Evolutionary conservation across 2,113 vertebrate species (phyloP).

Genomic region (Zosterops japonicus): DNA sequence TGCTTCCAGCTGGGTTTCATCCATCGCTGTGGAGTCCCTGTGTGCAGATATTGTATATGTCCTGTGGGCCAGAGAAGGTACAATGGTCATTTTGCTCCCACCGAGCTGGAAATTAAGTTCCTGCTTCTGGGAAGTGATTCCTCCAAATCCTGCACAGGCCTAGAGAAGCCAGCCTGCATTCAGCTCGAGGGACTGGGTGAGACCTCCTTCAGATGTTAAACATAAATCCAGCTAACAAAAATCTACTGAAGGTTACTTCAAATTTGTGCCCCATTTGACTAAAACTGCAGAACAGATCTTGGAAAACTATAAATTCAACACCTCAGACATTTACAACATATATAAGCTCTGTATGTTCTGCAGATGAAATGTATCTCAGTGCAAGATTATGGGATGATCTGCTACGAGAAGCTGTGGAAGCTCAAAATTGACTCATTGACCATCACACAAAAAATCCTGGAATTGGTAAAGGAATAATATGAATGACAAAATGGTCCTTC

Average conservation of each 20-base stretch:
- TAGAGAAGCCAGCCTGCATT: background rate
- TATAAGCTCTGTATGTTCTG: background rate
- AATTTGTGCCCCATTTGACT: background rate
- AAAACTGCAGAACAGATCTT: background rate
- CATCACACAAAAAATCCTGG: background rate
- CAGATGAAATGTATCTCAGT: background rate
- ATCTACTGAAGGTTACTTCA: accelerated
- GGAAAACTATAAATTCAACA: background rate
- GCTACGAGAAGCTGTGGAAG: background rate
- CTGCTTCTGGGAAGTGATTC: background rate
- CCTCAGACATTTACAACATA: background rate
- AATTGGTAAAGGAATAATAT: background rate
- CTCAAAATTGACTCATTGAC: background rate
- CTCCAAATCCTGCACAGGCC: background rate
- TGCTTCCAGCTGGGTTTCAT: conserved; percentile 71
- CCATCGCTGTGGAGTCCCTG: conserved; percentile 40
- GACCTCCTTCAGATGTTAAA: background rate
- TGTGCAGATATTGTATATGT: conserved; percentile 63
- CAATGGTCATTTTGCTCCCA: background rate
- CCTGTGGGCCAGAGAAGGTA: conserved; percentile 44
- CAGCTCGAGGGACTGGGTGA: accelerated
- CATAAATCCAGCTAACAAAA: background rate
- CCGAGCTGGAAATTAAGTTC: background rate
- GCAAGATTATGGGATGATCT: background rate
- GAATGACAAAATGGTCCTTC: background rate